These are phyloP conservation scores for Cryptoblepharus egeriae DNA, from an alignment of 2,797 vertebrate genomes.

Conservation along the genomic window DNA sequence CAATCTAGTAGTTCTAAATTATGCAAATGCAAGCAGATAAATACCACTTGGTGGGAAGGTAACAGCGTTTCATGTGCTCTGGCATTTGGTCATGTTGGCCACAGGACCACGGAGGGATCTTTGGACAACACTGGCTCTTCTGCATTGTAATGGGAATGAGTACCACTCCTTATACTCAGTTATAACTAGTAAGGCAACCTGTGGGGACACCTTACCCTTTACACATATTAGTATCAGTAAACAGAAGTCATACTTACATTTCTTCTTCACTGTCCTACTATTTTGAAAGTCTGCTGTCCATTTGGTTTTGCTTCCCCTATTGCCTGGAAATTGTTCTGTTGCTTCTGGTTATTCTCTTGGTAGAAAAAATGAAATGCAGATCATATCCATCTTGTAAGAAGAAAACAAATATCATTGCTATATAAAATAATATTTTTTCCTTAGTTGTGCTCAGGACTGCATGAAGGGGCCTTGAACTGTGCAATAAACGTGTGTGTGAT, in stretches of 20 bases:
- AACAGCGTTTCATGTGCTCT: no score
- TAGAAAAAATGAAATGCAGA: slow-evolving; percentile 47
- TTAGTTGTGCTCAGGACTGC: slow-evolving; percentile 37
- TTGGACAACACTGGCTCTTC: no score
- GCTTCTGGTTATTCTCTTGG: slow-evolving; percentile 51
- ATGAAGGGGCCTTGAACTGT: slow-evolving; percentile 54
- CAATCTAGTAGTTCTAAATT: no score
- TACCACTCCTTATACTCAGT: no score
- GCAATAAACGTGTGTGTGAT: slow-evolving; percentile 69
- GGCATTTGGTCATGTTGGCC: no score
- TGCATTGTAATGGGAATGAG: no score
- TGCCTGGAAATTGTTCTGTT: slow-evolving; percentile 20
- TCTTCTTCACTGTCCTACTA: slow-evolving; percentile 51
- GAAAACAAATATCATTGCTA: slow-evolving; percentile 12
- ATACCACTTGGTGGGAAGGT: no score
- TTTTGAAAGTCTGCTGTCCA: slow-evolving; percentile 53
- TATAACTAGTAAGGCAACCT: no score
- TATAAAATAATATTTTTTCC: slow-evolving; percentile 20
- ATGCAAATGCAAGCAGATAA: no score
- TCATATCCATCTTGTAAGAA: slow-evolving; percentile 36
- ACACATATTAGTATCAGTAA: slow-evolving; percentile 63
- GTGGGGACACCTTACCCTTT: no score
- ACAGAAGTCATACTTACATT: slow-evolving; percentile 59
- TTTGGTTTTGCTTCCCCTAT: slow-evolving; percentile 36
- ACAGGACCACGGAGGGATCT: no score